Conservation (phyloP, 1,140 invertebrate genomes). For the Drosophila bocqueti region DNA sequence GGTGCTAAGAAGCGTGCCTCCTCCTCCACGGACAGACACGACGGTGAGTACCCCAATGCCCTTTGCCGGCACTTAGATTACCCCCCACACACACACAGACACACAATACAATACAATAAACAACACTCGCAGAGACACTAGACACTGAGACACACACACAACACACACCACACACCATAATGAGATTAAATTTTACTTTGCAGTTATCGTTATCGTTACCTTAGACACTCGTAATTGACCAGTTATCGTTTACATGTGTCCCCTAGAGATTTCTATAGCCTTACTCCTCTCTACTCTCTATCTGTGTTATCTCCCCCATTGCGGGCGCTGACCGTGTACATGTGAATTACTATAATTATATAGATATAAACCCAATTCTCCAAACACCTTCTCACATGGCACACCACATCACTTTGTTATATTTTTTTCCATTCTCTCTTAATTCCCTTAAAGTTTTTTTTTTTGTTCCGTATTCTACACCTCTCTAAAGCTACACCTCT, state of each 20-base stretch:
- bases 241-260: conserved; percentile 45
- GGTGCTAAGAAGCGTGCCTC: conserved; percentile 93
- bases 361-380: conserved; percentile 22
- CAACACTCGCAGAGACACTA: conserved; percentile 43
- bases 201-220: conserved; percentile 70
- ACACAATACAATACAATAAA: conserved; percentile 16
- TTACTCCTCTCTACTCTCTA: not conserved
- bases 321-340: conserved; percentile 22
- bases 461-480: conserved; percentile 30
- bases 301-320: conserved; percentile 21
- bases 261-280: conserved; percentile 31
- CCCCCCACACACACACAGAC: conserved; percentile 21
- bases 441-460: conserved; percentile 2
- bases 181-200: conserved; percentile 76
- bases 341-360: conserved; percentile 34
- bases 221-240: conserved; percentile 59
- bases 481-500: conserved; percentile 41
- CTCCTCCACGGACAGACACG: conserved; percentile 90
- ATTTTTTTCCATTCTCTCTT: not conserved
- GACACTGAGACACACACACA: conserved; percentile 15
- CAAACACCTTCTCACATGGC: conserved; percentile 30
- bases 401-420: conserved; percentile 24
- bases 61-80: not conserved
- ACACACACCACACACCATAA: conserved; percentile 43
- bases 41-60: conserved; percentile 86